These are phyloP conservation scores for Dermochelys coriacea DNA, from an alignment of 2,797 vertebrate species.

Conservation along the genomic window DNA sequence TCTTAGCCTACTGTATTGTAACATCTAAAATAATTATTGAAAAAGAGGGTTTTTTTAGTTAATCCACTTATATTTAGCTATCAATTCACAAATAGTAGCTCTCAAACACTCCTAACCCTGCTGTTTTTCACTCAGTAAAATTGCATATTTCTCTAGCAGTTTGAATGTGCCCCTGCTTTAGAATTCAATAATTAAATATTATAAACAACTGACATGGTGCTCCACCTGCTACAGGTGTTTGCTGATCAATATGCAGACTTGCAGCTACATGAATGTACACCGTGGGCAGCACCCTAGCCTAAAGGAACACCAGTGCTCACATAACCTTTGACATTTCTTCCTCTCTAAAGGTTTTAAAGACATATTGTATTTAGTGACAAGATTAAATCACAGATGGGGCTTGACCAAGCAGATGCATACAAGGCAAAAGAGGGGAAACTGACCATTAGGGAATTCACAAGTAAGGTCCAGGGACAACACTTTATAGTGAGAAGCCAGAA, in stretches of 20 bases:
- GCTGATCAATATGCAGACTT: neutral
- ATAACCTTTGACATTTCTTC: neutral
- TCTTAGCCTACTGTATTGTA: slow-evolving; percentile 66
- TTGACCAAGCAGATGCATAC: neutral
- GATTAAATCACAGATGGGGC: neutral
- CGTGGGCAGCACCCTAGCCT: neutral
- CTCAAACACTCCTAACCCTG: slow-evolving; percentile 59
- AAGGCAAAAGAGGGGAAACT: neutral
- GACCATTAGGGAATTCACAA: neutral
- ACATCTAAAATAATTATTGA: slow-evolving; percentile 64
- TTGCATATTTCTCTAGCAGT: neutral
- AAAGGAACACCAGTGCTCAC: neutral
- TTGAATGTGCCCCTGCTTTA: neutral
- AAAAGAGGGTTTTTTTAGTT: slow-evolving; percentile 41
- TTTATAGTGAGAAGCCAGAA: neutral
- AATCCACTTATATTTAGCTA: slow-evolving; percentile 58
- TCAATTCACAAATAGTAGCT: slow-evolving; percentile 58
- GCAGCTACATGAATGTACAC: neutral
- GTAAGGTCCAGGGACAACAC: neutral
- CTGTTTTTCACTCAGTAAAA: slow-evolving; percentile 55
- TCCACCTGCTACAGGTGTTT: neutral
- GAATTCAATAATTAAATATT: neutral
- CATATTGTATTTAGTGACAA: neutral
- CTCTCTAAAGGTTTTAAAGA: neutral
- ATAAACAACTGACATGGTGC: neutral